These are phyloP conservation scores for Epizoanthus rinbou DNA, from an alignment of 92 coral and sea anemone species.

Conservation along the genomic window DNA sequence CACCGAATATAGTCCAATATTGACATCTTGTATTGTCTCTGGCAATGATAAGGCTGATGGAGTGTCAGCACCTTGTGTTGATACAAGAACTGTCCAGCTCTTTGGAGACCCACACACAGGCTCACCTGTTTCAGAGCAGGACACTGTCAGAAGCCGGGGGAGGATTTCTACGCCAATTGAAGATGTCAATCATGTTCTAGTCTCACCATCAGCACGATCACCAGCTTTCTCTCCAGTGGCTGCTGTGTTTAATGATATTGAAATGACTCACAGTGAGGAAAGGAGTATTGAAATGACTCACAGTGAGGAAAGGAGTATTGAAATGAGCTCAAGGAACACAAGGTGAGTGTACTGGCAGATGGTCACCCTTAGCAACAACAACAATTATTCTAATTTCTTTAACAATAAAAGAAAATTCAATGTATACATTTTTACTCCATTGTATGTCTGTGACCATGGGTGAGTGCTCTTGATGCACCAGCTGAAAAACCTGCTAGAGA, in stretches of 20 bases:
- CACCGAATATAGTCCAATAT: neutral
- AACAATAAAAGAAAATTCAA: neutral
- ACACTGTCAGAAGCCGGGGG: conserved; percentile 56
- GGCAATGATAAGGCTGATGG: neutral
- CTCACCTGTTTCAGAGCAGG: neutral
- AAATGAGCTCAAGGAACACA: conserved; percentile 1
- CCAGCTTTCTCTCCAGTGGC: conserved; percentile 85
- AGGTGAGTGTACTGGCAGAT: neutral
- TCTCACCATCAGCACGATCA: conserved; percentile 65
- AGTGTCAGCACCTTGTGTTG: neutral
- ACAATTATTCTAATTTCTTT: neutral
- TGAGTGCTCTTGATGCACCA: no score
- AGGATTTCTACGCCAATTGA: conserved; percentile 90
- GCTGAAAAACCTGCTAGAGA: no score
- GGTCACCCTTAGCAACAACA: neutral
- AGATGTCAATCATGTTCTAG: conserved; percentile 56
- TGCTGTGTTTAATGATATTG: conserved; percentile 37
- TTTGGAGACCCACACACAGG: neutral
- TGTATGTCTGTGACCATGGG: no score
- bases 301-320: conserved; percentile 30
- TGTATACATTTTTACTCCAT: neutral
- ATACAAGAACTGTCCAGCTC: neutral
- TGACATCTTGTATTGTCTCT: neutral
- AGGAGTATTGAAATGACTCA: conserved; percentile 33
- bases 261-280: neutral